Evolutionary conservation across 1,140 invertebrate species (phyloP).

Genomic region (Euura lappo): DNA sequence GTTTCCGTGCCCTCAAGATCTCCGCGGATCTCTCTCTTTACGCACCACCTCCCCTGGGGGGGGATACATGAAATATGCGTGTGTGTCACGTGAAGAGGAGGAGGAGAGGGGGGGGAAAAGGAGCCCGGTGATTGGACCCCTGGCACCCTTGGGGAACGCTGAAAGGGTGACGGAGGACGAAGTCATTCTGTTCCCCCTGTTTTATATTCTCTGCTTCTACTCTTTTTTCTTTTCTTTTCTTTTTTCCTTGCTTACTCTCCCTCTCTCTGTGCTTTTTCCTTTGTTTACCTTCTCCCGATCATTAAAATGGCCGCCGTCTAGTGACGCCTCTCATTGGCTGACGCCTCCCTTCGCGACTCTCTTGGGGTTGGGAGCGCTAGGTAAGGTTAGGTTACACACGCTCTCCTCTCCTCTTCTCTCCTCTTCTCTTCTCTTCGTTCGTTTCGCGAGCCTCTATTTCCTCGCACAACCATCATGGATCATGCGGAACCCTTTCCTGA

Average conservation of each 20-base stretch:
- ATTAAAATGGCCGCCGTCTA: conserved; percentile 62
- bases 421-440: too few species aligned
- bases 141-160: conserved; percentile 36
- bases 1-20: too few species aligned
- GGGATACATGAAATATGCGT: neutral
- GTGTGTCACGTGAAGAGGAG: neutral
- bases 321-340: conserved; percentile 54
- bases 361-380: neutral
- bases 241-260: neutral
- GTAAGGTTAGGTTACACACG: neutral
- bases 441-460: too few species aligned
- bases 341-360: conserved; percentile 35
- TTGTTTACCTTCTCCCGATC: conserved; percentile 60
- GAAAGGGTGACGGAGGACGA: neutral
- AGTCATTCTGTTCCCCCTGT: conserved; percentile 50
- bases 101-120: conserved; percentile 23
- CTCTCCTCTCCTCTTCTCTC: neutral
- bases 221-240: conserved; percentile 7
- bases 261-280: conserved; percentile 38
- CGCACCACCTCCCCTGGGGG: too few species aligned
- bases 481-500: too few species aligned
- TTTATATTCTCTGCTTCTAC: neutral
- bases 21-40: too few species aligned
- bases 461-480: too few species aligned
- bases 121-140: conserved; percentile 50